These are phyloP conservation scores for Montipora foliosa DNA, from an alignment of 64 coral and sea anemone species.

Conservation along the genomic window DNA sequence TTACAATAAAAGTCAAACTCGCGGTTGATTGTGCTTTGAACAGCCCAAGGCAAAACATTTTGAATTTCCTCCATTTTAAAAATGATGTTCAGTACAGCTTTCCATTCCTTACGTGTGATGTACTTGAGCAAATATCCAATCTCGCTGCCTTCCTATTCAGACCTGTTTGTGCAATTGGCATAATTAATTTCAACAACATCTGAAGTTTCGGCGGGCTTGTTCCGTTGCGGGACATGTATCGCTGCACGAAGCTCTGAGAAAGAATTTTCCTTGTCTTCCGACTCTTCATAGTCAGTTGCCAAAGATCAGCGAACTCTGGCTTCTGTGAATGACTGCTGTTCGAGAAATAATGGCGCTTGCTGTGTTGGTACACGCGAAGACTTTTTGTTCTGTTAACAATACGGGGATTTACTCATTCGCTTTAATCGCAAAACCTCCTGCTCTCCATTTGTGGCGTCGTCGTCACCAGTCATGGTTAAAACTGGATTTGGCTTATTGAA, in stretches of 20 bases:
- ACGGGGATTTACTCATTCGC: background rate
- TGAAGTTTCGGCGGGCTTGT: background rate
- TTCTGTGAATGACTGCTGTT: background rate
- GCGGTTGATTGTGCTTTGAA: background rate
- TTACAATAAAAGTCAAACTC: constrained; percentile 33
- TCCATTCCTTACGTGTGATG: constrained; percentile 48
- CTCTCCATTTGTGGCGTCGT: background rate
- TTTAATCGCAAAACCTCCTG: background rate
- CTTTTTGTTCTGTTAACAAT: background rate
- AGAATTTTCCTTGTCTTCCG: no score
- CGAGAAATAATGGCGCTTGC: background rate
- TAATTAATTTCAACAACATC: background rate
- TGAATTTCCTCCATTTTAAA: constrained; percentile 22
- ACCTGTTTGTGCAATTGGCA: background rate
- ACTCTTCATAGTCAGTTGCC: no score
- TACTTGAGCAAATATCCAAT: constrained; percentile 15
- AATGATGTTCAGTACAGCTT: constrained; percentile 38
- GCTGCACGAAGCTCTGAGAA: background rate
- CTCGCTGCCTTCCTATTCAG: background rate
- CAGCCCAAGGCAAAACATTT: constrained; percentile 10
- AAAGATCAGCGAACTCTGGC: background rate
- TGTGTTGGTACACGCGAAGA: background rate
- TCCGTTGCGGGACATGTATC: background rate
- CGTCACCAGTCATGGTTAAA: background rate
- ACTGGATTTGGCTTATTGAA: background rate